Evolutionary conservation across 2,888 invertebrate species (phyloP).

Genomic region (Agriopis leucophaearia): DNA sequence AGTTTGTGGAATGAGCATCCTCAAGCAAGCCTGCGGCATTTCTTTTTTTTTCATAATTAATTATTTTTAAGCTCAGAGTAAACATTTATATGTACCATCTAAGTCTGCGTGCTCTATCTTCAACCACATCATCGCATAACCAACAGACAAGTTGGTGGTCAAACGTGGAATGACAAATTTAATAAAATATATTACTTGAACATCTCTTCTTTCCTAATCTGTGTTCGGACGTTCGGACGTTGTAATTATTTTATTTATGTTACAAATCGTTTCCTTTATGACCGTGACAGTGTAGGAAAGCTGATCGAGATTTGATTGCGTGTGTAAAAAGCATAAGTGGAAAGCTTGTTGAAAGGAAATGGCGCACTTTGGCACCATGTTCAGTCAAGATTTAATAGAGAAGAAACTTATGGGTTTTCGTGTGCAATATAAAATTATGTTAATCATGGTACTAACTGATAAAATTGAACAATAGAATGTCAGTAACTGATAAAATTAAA

Average conservation of each 20-base stretch:
- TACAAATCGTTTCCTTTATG: constrained; percentile 75
- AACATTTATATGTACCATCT: too few relatives aligned
- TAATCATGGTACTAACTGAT: too few relatives aligned
- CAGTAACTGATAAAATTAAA: too few relatives aligned
- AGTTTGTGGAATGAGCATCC: too few relatives aligned
- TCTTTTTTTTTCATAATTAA: too few relatives aligned
- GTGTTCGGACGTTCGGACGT: constrained; percentile 34
- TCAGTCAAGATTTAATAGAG: constrained; percentile 3
- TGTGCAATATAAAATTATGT: too few relatives aligned
- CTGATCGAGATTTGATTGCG: constrained; percentile 42
- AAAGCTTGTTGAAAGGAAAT: constrained; percentile 27
- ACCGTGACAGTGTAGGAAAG: constrained; percentile 60
- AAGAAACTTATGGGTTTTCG: not conserved
- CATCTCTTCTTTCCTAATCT: constrained; percentile 34
- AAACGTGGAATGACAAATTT: not conserved
- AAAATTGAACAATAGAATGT: too few relatives aligned
- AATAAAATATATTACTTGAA: not conserved
- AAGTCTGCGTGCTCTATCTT: too few relatives aligned
- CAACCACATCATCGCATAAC: too few relatives aligned
- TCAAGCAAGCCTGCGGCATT: too few relatives aligned
- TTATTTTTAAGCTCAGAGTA: too few relatives aligned
- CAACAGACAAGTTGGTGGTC: too few relatives aligned
- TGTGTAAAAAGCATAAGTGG: constrained; percentile 36
- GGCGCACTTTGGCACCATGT: constrained; percentile 13
- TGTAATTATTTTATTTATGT: constrained; percentile 81